Evolutionary conservation across 1,140 invertebrate species (phyloP).

Genomic region (Lethocerus indicus): DNA sequence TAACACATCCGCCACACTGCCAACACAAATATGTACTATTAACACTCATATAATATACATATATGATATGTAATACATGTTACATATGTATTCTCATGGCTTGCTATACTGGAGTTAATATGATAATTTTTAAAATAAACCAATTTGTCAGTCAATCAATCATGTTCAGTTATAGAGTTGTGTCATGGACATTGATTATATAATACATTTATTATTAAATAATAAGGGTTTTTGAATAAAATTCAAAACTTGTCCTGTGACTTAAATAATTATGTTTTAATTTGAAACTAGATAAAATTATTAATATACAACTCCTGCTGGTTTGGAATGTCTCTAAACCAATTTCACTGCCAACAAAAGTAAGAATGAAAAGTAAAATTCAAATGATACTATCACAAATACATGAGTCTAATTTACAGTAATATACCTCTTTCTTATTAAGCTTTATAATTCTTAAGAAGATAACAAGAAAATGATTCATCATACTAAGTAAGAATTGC

Average conservation of each 20-base stretch:
- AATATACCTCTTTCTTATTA: not conserved
- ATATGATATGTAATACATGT: not conserved
- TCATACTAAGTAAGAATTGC: not conserved
- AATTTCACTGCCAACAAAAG: not conserved
- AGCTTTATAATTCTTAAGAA: not conserved
- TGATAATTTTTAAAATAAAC: too few species aligned
- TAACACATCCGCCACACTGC: slow-evolving; percentile 9
- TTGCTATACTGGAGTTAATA: too few species aligned
- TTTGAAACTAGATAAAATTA: not conserved
- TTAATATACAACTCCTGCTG: not conserved
- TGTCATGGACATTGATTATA: not conserved
- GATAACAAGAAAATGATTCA: not conserved
- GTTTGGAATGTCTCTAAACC: not conserved
- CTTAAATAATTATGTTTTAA: not conserved
- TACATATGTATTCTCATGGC: not conserved
- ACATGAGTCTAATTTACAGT: not conserved
- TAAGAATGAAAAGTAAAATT: too few species aligned
- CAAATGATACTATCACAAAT: not conserved
- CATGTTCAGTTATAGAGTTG: not conserved
- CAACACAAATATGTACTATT: not conserved
- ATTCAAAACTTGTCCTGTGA: not conserved
- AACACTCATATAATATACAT: not conserved
- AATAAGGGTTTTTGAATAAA: not conserved
- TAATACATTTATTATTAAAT: not conserved
- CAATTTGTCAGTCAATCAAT: not conserved